These are phyloP conservation scores for Himalopsyche japonica DNA, from an alignment of 2,888 invertebrate species.

Conservation along the genomic window DNA sequence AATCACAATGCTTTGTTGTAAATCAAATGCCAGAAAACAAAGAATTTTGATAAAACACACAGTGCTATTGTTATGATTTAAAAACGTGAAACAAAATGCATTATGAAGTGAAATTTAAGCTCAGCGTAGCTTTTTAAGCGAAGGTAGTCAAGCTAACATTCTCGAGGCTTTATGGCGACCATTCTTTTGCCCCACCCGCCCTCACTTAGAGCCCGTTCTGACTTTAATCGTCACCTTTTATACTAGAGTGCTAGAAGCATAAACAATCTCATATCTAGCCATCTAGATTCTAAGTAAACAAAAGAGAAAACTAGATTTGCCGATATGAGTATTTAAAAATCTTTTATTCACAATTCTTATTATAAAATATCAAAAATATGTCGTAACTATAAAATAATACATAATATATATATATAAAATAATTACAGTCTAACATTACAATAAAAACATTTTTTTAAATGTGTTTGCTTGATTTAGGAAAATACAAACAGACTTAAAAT, in stretches of 20 bases:
- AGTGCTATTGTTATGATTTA: not conserved
- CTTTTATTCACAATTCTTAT: too few relatives aligned
- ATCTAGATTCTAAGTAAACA: too few relatives aligned
- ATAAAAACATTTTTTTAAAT: too few relatives aligned
- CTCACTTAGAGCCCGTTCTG: constrained; percentile 13
- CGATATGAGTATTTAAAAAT: too few relatives aligned
- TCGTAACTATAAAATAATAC: too few relatives aligned
- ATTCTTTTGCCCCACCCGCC: constrained; percentile 10
- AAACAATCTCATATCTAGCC: not conserved
- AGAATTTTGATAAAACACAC: not conserved
- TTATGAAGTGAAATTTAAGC: not conserved
- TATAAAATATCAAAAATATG: too few relatives aligned
- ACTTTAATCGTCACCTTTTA: constrained; percentile 28
- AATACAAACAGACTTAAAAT: too few relatives aligned
- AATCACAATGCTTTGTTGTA: not conserved
- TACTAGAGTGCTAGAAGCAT: not conserved
- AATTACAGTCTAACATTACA: too few relatives aligned
- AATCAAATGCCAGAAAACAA: not conserved
- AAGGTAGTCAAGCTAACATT: not conserved
- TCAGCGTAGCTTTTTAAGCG: not conserved
- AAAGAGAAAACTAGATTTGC: too few relatives aligned
- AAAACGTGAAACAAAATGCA: not conserved
- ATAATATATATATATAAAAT: too few relatives aligned
- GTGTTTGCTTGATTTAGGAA: too few relatives aligned
- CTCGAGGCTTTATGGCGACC: constrained; percentile 13